Base-by-base conservation (phyloP, 2,888 invertebrate species). In the Calameuta pallipes region DNA sequence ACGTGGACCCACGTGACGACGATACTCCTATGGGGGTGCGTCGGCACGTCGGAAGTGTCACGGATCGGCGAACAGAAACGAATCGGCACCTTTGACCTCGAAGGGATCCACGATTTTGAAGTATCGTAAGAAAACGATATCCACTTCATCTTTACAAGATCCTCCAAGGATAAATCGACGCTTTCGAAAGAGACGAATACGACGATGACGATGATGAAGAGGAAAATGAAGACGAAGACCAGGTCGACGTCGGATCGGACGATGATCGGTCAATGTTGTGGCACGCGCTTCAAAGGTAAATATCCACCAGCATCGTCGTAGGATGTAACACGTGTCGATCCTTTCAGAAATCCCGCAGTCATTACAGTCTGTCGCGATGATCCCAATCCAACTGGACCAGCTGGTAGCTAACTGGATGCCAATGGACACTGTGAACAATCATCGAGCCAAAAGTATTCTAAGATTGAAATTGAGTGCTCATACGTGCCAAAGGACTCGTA, bases 261-360 rank as follows among this genome's bases (percentile, higher is more conserved):
- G 75, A 79, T 78, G 80, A 81, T 77, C 76, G 74, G 77, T 76
- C 79, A 80, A 78, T 82, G 78, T 79, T 78, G 75, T 80, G 82
- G 80, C 80, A 80, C 82, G 80, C 80, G 80, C 79, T 78, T 77
- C 76, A 78, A 79, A 79, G 76, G 75, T 76, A 80, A 82, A 80
- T 78, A 75, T 74, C 71, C 74, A 76, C 75, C 15, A 12, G 71
- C 71, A 71, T 71, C 71, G 71, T 71, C 71, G 71, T 71, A 71
- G 33, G 4, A 31, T 56, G 9, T 56, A 56, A 23, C 56, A 23
- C 56, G 56, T 56, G 56, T 56, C 9, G 56, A 56, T 56, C 6
- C 56, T 56, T 56, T 9, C 9, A 56, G 56, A 56, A 56, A 56
- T 56, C 56, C 15, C 23, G 23, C 23, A 23, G 56, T 23, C 56